Percentiles rank a stretch among this genome's conserved stretches.
Conservation (phyloP, 1,140 invertebrate genomes). For the Teleogryllus occipitalis region DNA sequence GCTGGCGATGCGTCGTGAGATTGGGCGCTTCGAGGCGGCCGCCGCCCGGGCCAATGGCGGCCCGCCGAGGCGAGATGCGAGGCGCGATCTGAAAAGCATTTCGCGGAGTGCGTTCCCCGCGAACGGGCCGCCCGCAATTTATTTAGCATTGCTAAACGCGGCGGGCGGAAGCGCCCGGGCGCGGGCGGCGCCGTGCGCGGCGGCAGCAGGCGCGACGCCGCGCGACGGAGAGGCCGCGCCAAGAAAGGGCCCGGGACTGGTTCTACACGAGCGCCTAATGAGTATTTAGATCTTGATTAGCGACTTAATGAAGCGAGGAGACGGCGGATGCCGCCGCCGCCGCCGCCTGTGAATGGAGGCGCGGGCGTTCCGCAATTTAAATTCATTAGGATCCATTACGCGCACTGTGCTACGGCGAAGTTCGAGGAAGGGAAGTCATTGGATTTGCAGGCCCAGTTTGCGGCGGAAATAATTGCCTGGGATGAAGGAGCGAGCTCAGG, state of each 20-base stretch:
- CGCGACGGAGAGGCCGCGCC: no score
- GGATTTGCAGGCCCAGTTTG: not conserved
- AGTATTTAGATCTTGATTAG: slow-evolving; percentile 5
- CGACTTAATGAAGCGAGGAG: not conserved
- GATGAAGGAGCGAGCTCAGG: not conserved
- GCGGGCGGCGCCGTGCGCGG: no score
- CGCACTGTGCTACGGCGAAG: not conserved
- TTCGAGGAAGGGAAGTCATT: not conserved
- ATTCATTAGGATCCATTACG: slow-evolving; percentile 4
- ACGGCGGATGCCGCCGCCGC: not conserved
- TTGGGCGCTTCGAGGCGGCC: not conserved
- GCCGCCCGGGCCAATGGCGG: no score
- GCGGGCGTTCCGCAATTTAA: not conserved
- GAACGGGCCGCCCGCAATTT: not conserved
- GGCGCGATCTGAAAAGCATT: not conserved
- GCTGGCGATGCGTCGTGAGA: not conserved
- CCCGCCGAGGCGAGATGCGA: no score
- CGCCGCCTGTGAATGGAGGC: not conserved
- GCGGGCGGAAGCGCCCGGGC: no score
- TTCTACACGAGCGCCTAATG: not conserved
- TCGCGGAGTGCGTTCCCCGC: not conserved
- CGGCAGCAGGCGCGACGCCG: no score
- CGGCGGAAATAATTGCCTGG: not conserved
- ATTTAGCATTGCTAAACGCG: not conserved
- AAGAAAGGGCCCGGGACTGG: not conserved